Base-by-base conservation (phyloP, 2,888 invertebrate species). In the Trichogramma dendrolimi region DNA sequence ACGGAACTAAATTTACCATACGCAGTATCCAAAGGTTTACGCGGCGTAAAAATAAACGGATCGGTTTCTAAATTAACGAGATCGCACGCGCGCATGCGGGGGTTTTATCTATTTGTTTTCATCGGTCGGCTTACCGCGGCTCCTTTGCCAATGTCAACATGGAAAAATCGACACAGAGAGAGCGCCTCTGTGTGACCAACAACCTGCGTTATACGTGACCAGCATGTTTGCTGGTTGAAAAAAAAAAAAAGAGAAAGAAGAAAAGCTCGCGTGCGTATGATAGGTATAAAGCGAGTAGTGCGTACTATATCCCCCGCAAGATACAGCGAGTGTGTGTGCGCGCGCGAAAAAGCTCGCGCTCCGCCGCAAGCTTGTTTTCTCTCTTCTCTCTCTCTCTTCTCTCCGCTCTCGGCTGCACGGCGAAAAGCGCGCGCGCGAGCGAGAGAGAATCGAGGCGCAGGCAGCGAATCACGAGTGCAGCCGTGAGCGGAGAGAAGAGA, bases 401-500 rank as follows among this genome's bases (percentile, higher is more conserved):
- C 27, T 27, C 27, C 27, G 27, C 27, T 27, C 27, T 27, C 27
- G 40, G 52, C 39, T 54, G 14, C 52, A 50, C 55, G n/a, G 55
- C 8, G 46, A 38, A 7, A 11, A 47, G 42, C 42, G 27, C 42
- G 57, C n/a, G 50, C 38, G 51, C 4, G 43, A 52, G 53, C 48
- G 57, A 56, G 56, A n/a, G 50, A 58, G 41, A 43, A 56, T 55
- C 49, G 49, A 41, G 52, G 51, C 44, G 58, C 58, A 68, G 72
- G 67, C 68, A 71, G 72, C 73, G 71, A 69, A 70, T 6, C 43
- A 14, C 47, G 48, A 11, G 27, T 64, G 63, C 67, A 63, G 65
- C 67, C 62, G 56, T 50, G 62, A 57, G 64, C 70, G 60, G 39
- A 55, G 50, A 60, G 58, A 54, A 14, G 48, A n/a, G 58, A 66